phyloP scores from a whole-genome alignment of 2,797 vertebrate genomes.

The Limosa lapponica region DNA sequence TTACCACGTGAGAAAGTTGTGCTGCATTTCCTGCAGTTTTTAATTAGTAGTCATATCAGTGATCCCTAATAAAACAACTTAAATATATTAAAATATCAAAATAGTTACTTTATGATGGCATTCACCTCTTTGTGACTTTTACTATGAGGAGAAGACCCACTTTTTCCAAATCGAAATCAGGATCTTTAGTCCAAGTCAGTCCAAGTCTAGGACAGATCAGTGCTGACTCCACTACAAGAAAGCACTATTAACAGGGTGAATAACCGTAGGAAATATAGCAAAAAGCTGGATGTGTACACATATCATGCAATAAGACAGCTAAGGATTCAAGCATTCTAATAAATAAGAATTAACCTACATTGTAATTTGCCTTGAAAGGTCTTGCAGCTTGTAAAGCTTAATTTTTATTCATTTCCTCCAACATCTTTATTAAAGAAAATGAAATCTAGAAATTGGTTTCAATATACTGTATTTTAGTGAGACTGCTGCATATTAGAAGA shows the following conservation, averaged over 20 bases:
- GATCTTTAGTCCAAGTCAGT: not conserved
- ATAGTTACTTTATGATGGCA: not conserved
- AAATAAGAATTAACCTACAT: not conserved
- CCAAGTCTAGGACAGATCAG: not conserved
- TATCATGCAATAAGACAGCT: not conserved
- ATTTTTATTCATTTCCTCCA: not conserved
- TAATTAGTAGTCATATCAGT: not conserved
- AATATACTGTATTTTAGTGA: not conserved
- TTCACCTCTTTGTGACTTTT: not conserved
- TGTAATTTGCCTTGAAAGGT: not conserved
- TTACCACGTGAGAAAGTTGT: not conserved
- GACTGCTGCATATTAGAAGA: not conserved
- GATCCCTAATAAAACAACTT: not conserved
- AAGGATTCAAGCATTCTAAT: not conserved
- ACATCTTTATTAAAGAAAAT: not conserved
- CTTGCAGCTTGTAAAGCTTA: not conserved
- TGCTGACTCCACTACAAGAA: not conserved
- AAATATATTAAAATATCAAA: not conserved
- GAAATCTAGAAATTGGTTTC: not conserved
- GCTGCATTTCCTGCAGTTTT: not conserved
- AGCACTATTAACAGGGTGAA: not conserved
- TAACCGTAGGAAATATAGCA: not conserved
- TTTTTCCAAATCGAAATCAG: not conserved
- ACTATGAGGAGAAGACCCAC: not conserved
- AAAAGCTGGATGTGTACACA: fast-evolving